phyloP scores from a whole-genome alignment of 2,888 invertebrate genomes.

The Dolomedes plantarius region DNA sequence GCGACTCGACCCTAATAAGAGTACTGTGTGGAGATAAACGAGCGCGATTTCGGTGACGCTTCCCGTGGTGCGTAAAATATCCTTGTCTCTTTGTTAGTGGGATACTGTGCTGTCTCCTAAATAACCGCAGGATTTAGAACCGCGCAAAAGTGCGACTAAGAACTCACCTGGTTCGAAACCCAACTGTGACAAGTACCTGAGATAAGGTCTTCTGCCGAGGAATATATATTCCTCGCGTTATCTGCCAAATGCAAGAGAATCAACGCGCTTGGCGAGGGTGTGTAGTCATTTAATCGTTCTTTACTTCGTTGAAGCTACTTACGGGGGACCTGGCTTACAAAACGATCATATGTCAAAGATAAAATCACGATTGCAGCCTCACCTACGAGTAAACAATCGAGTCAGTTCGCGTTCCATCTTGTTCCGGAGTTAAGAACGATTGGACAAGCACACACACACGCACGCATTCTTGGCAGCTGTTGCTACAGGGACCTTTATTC shows the following conservation, averaged over 20 bases:
- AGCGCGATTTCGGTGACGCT: not conserved
- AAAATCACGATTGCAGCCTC: slow-evolving; percentile 43
- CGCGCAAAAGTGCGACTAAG: not conserved
- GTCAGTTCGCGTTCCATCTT: slow-evolving; percentile 36
- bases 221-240: slow-evolving; percentile 40
- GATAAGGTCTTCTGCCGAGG: slow-evolving; percentile 20
- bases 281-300: slow-evolving; percentile 48
- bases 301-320: slow-evolving; percentile 52
- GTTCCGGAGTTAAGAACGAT: not conserved
- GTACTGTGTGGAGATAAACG: slow-evolving; percentile 2
- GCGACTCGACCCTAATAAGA: not conserved
- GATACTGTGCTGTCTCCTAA: not conserved
- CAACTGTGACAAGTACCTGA: slow-evolving; percentile 48
- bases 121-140: not conserved
- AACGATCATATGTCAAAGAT: slow-evolving; percentile 66
- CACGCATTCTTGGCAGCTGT: slow-evolving; percentile 25
- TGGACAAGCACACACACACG: slow-evolving; percentile 28
- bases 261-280: slow-evolving; percentile 32
- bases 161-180: slow-evolving; percentile 27
- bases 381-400: slow-evolving; percentile 60
- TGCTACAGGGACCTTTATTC: not conserved
- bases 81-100: not conserved
- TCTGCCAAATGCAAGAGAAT: slow-evolving; percentile 19
- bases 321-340: slow-evolving; percentile 17
- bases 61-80: slow-evolving; percentile 15